Conservation (phyloP, 2,888 invertebrate genomes). For the Ctenicera cuprea region DNA sequence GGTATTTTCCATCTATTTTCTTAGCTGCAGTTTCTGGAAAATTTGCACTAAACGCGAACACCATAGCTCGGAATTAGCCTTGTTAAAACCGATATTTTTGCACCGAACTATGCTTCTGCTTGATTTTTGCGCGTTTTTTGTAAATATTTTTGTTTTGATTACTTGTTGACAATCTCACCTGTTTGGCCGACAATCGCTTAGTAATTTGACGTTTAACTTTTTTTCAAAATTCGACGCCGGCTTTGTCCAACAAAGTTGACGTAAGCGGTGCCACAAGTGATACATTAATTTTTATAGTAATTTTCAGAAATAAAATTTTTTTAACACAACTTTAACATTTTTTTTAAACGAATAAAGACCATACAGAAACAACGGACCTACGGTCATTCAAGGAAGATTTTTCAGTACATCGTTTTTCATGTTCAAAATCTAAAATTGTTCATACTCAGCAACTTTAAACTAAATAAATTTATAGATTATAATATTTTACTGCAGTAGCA, state of each 20-base stretch:
- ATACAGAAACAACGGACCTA: too few relatives aligned
- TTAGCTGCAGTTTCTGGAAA: slow-evolving; percentile 8
- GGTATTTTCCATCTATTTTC: slow-evolving; percentile 65
- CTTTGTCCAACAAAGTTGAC: background rate
- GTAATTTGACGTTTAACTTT: slow-evolving; percentile 59
- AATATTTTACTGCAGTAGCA: too few relatives aligned
- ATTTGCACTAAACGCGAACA: background rate
- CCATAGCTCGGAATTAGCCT: background rate
- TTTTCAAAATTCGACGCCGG: slow-evolving; percentile 48
- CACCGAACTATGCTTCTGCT: background rate
- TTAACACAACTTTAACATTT: too few relatives aligned
- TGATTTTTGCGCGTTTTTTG: slow-evolving; percentile 29
- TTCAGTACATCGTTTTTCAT: too few relatives aligned
- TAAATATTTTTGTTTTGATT: slow-evolving; percentile 44
- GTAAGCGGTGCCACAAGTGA: too few relatives aligned
- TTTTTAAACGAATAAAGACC: too few relatives aligned
- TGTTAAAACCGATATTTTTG: background rate
- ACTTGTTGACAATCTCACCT: slow-evolving; percentile 59
- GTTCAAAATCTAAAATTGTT: too few relatives aligned
- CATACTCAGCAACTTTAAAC: too few relatives aligned
- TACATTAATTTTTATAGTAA: too few relatives aligned
- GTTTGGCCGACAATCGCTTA: slow-evolving; percentile 61
- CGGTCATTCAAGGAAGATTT: too few relatives aligned
- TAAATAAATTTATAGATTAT: too few relatives aligned
- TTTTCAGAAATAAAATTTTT: too few relatives aligned